A percentile compares a stretch with the other conserved stretches of the same genome.
phyloP scores from a whole-genome alignment of 2,113 vertebrate species.

The Peromyscus californicus region DNA sequence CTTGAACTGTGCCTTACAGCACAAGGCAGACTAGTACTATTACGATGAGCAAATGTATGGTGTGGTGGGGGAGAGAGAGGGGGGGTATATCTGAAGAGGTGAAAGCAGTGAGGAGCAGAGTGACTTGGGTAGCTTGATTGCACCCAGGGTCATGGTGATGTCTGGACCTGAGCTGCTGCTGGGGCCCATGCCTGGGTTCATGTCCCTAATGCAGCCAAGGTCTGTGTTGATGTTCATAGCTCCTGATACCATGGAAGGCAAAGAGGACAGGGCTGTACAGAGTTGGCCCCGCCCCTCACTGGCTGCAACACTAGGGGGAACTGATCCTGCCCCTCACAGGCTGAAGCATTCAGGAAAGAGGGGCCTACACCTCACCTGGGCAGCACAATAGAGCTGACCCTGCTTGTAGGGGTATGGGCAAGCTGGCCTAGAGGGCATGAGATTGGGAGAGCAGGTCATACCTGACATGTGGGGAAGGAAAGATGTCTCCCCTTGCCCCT shows the following conservation, averaged over 20 bases:
- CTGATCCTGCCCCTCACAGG: no score
- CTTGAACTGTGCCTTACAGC: accelerated
- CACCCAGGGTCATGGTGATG: not conserved
- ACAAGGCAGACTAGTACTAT: no score
- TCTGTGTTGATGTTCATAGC: not conserved
- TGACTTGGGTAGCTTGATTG: not conserved
- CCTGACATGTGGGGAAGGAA: no score
- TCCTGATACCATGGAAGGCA: not conserved
- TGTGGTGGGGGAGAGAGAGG: no score
- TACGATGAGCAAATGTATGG: no score
- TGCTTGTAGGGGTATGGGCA: not conserved
- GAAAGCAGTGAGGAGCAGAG: not conserved
- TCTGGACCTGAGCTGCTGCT: not conserved
- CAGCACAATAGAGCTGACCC: not conserved
- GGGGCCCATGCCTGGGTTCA: not conserved
- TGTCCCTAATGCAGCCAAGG: not conserved
- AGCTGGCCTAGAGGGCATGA: not conserved
- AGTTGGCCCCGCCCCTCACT: not conserved
- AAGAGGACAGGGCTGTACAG: not conserved
- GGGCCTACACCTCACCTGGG: not conserved
- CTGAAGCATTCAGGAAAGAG: not conserved
- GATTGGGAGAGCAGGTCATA: no score
- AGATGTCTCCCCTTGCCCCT: no score
- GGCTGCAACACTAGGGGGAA: not conserved
- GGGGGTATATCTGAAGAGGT: not conserved